Conservation (phyloP, 2,113 vertebrate species). For the Chitala chitala region DNA sequence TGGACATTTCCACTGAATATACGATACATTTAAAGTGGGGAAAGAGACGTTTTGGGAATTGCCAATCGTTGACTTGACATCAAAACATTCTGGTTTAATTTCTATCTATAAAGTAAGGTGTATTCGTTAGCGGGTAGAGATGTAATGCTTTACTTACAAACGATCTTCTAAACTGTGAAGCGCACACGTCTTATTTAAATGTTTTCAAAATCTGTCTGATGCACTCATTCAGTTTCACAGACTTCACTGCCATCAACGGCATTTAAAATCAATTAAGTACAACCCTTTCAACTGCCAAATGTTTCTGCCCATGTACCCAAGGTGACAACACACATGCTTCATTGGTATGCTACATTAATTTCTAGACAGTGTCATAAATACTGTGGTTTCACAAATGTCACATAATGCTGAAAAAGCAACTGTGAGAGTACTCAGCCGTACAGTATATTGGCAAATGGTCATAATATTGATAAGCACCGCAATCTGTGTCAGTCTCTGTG, state of each 20-base stretch:
- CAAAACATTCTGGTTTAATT: too few species aligned
- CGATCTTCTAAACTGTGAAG: background rate
- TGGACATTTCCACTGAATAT: too few species aligned
- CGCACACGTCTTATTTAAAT: background rate
- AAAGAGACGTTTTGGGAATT: too few species aligned
- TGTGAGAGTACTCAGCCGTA: background rate
- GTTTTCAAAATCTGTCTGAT: background rate
- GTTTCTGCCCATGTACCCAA: background rate
- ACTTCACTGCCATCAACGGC: background rate
- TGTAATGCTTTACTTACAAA: background rate
- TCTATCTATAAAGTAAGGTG: background rate
- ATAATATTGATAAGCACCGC: background rate
- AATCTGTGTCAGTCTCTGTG: too few species aligned
- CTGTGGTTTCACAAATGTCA: background rate
- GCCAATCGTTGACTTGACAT: too few species aligned
- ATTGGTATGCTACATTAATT: conserved; percentile 5
- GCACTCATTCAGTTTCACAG: background rate
- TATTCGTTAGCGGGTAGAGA: background rate
- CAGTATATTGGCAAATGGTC: background rate
- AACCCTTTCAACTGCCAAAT: background rate
- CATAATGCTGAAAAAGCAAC: background rate
- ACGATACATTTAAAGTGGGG: too few species aligned
- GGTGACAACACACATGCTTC: background rate
- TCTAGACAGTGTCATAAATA: conserved; percentile 18
- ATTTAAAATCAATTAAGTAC: conserved; percentile 3